phyloP scores from a whole-genome alignment of 1,140 invertebrate genomes.

The Brachionus calyciflorus region DNA sequence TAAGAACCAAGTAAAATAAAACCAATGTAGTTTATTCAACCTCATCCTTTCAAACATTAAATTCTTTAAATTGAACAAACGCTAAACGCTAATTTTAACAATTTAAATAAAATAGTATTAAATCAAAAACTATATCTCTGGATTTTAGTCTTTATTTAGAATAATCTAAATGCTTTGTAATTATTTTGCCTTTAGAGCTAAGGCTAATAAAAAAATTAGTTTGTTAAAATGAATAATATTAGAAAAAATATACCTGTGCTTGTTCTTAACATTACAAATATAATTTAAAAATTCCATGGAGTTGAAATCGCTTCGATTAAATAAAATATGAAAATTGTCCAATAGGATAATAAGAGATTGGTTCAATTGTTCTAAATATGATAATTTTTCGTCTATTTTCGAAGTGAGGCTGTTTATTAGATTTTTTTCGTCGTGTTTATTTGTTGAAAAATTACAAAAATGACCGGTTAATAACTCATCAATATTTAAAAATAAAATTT shows the following conservation, averaged over 20 bases:
- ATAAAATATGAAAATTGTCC: constrained; percentile 23
- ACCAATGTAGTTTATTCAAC: too few species aligned
- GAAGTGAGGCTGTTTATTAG: background rate
- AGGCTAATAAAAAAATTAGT: background rate
- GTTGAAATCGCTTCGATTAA: background rate
- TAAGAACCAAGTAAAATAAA: too few species aligned
- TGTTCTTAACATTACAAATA: background rate
- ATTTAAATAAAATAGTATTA: too few species aligned
- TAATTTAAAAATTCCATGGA: constrained; percentile 19
- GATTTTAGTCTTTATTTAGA: too few species aligned
- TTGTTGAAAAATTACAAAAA: background rate
- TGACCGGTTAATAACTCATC: constrained; percentile 29
- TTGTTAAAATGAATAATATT: background rate
- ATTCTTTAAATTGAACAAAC: too few species aligned
- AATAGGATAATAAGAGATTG: background rate
- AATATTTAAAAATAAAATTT: constrained; percentile 40
- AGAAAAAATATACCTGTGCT: constrained; percentile 15
- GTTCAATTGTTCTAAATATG: background rate
- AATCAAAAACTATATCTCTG: too few species aligned
- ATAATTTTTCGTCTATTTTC: constrained; percentile 10
- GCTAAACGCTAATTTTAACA: too few species aligned
- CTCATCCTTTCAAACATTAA: too few species aligned
- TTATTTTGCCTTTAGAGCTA: too few species aligned
- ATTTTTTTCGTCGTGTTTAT: background rate
- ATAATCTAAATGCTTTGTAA: too few species aligned